These are phyloP conservation scores for Bactericera cockerelli DNA, from an alignment of 1,140 invertebrate genomes.

Conservation along the genomic window DNA sequence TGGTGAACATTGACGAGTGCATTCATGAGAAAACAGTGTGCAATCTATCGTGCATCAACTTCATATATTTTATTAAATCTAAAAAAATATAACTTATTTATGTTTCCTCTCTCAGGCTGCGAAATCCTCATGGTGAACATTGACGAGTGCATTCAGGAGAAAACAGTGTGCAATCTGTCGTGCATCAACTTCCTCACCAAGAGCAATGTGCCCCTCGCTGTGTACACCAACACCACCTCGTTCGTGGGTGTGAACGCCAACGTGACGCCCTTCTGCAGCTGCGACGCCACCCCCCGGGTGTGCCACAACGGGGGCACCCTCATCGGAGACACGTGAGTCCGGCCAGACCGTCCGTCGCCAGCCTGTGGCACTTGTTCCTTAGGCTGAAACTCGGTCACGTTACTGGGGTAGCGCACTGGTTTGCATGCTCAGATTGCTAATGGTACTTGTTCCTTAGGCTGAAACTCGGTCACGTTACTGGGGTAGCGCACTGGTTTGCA, in stretches of 20 bases:
- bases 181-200: constrained; percentile 56
- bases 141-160: constrained; percentile 67
- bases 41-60: constrained; percentile 51
- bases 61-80: too few species aligned
- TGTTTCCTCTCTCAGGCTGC: constrained; percentile 32
- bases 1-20: constrained; percentile 80
- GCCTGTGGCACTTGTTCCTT: too few species aligned
- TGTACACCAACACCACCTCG: constrained; percentile 77
- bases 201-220: constrained; percentile 50
- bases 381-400: too few species aligned
- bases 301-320: constrained; percentile 59
- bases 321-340: constrained; percentile 38
- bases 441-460: too few species aligned
- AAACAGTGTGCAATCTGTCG: constrained; percentile 45
- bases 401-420: too few species aligned
- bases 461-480: too few species aligned
- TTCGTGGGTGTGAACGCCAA: constrained; percentile 75
- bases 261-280: constrained; percentile 57
- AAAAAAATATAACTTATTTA: too few species aligned
- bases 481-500: too few species aligned
- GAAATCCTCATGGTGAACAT: constrained; percentile 71
- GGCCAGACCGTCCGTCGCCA: too few species aligned
- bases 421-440: too few species aligned
- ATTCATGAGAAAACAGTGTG: constrained; percentile 52
- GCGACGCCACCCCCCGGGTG: constrained; percentile 29